Percentiles rank a stretch among this genome's conserved stretches.
Conservation (phyloP, 2,113 vertebrate genomes). For the Meleagris gallopavo region DNA sequence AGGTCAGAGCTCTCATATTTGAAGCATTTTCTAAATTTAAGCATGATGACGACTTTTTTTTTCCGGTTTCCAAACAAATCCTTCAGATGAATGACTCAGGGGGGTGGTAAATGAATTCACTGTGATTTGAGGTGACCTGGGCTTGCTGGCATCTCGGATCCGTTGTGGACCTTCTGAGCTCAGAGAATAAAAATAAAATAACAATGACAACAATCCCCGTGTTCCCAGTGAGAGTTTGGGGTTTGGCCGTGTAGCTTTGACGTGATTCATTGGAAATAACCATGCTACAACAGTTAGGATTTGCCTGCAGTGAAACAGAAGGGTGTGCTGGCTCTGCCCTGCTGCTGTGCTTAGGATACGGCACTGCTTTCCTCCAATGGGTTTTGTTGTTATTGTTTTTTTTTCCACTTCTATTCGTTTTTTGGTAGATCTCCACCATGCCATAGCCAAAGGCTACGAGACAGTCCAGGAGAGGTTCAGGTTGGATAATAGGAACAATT, state of each 20-base stretch:
- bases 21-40: not conserved
- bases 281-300: conserved; percentile 40
- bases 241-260: not conserved
- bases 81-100: not conserved
- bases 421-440: not conserved
- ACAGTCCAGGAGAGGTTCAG: no score
- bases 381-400: not conserved
- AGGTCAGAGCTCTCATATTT: not conserved
- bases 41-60: not conserved
- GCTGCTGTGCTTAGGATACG: not conserved
- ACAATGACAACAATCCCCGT: not conserved
- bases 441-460: not conserved
- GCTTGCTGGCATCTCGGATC: not conserved
- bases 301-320: conserved; percentile 44
- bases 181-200: not conserved
- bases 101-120: not conserved
- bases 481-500: no score
- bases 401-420: no score
- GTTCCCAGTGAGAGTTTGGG: not conserved
- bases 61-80: not conserved
- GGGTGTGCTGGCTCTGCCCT: conserved; percentile 27
- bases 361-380: conserved; percentile 18
- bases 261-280: conserved; percentile 12
- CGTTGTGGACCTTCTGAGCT: not conserved
- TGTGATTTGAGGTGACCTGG: not conserved